Conservation (phyloP, 1,140 invertebrate genomes). For the Cepaea nemoralis region DNA sequence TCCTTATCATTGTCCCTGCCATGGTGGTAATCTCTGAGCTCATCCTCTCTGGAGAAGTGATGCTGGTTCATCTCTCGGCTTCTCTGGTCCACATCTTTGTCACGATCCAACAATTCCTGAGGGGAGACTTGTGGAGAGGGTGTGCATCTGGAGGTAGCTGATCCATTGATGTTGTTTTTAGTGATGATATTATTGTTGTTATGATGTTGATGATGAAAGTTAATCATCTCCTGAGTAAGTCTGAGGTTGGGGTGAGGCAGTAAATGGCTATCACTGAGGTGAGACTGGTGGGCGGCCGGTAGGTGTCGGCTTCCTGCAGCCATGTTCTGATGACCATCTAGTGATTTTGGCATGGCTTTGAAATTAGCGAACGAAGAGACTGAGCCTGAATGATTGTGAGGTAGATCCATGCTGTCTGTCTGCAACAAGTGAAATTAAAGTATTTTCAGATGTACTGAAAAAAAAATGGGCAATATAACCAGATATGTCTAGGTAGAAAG, state of each 20-base stretch:
- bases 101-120: conserved; percentile 1
- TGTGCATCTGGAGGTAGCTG: background rate
- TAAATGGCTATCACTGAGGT: background rate
- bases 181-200: conserved; percentile 17
- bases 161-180: conserved; percentile 12
- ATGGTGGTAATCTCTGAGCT: background rate
- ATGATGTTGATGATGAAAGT: conserved; percentile 20
- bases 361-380: conserved; percentile 38
- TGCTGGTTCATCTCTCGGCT: background rate
- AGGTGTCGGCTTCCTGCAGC: background rate
- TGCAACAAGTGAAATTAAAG: background rate
- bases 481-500: too few species aligned
- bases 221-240: conserved; percentile 25
- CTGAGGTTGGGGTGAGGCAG: conserved; percentile 1
- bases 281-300: background rate
- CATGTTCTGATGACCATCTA: conserved; percentile 7
- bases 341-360: conserved; percentile 13
- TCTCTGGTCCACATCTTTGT: conserved; percentile 21
- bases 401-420: background rate
- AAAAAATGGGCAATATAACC: too few species aligned
- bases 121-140: conserved; percentile 1
- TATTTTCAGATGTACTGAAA: too few species aligned
- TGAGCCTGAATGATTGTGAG: background rate
- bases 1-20: background rate
- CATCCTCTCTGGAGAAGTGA: background rate